phyloP scores from a whole-genome alignment of 53 echinoderm and acorn worm species.

The Astropecten irregularis region DNA sequence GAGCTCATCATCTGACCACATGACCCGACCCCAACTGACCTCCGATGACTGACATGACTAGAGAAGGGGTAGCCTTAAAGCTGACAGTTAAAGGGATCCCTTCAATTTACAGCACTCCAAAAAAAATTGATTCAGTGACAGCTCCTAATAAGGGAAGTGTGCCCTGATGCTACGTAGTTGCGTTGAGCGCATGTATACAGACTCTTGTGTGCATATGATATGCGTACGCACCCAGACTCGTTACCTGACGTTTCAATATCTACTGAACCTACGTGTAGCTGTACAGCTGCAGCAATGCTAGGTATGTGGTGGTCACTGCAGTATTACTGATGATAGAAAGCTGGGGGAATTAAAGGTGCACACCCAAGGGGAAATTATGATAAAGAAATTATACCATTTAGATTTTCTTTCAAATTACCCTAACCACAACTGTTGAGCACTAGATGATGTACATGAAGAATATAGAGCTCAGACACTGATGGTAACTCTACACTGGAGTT shows the following conservation, averaged over 20 bases:
- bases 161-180: background rate
- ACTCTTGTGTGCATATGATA: background rate
- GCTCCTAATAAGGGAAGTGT: conserved; percentile 38
- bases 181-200: background rate
- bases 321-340: conserved; percentile 38
- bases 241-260: background rate
- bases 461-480: no score
- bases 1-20: conserved; percentile 2
- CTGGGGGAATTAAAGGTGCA: conserved; percentile 39
- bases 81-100: conserved; percentile 50
- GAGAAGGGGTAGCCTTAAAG: no score
- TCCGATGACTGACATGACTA: background rate
- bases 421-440: no score
- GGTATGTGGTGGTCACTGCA: conserved; percentile 40
- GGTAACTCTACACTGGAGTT: no score
- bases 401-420: no score
- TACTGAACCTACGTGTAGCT: background rate
- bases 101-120: conserved; percentile 13
- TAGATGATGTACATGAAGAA: no score
- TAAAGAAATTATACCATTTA: no score
- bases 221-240: background rate
- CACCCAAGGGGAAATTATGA: no score
- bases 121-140: conserved; percentile 38
- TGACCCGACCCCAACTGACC: conserved; percentile 21
- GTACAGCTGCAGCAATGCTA: conserved; percentile 22